phyloP scores from a whole-genome alignment of 2,888 invertebrate genomes.

The Oscheius sp. region DNA sequence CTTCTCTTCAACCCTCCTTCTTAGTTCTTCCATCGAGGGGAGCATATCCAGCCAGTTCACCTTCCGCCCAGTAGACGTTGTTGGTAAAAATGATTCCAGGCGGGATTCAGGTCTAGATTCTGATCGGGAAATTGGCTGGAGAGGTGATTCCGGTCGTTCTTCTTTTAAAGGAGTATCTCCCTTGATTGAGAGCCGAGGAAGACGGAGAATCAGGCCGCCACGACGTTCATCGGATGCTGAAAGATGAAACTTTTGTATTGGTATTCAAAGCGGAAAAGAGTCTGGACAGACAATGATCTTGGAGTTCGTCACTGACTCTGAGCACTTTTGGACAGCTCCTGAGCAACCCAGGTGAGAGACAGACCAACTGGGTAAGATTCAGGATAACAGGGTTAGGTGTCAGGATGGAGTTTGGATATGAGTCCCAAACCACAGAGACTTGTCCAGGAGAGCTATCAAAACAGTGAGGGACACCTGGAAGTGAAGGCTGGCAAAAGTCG shows the following conservation, averaged over 20 bases:
- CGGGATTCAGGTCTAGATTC: conserved; percentile 24
- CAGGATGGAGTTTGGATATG: too few species aligned
- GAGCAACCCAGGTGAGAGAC: too few species aligned
- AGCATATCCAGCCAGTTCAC: conserved; percentile 57
- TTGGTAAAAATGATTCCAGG: background rate
- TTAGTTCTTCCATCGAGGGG: conserved; percentile 54
- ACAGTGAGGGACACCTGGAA: too few species aligned
- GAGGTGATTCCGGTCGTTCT: conserved; percentile 1
- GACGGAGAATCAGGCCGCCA: conserved; percentile 38
- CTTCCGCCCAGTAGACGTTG: conserved; percentile 11
- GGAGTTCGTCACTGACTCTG: too few species aligned
- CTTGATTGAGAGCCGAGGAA: conserved; percentile 26
- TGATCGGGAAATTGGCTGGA: conserved; percentile 7
- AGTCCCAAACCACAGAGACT: too few species aligned
- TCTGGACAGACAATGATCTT: too few species aligned
- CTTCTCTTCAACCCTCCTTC: conserved; percentile 41
- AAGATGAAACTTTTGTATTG: background rate
- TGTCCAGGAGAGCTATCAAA: too few species aligned
- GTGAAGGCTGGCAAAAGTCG: too few species aligned
- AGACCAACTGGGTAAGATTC: too few species aligned
- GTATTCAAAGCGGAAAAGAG: background rate
- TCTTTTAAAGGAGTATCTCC: conserved; percentile 19
- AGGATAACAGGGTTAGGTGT: too few species aligned
- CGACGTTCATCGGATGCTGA: conserved; percentile 38
- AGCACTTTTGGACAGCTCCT: too few species aligned